Evolutionary conservation across 2,888 invertebrate species (phyloP), one percentile per base, ranked within the genome.

Genomic region (Eurytoma californica): DNA sequence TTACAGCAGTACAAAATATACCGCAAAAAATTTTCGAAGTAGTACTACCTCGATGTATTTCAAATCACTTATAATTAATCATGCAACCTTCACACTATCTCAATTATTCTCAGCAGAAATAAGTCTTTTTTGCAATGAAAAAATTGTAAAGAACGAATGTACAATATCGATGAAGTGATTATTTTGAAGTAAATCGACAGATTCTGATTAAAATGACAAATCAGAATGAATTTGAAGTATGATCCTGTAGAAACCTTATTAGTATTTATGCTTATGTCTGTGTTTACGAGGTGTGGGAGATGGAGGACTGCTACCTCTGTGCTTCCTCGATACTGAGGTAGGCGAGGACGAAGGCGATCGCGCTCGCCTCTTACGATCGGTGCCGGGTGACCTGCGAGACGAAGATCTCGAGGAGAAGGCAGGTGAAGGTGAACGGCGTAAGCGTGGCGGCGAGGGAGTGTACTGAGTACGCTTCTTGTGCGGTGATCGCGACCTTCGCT

Each of bases 261-360:
- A 92, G 84, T 92, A 92, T 87, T 92, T 92, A 86, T 92, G 92
- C 85, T 92, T 92, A 83, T 92, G 92, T 82, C 92, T 90, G 84
- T 92, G 92, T 86, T 92, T 92, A 75, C 91, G 90, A 39, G 92
- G 89, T 30, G 90, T 88, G 51, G 92, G 91, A 47, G 91, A 91
- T 3, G 91, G 90, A 47, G 89, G 90, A 83, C 87, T 88, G 77
- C 83, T 84, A 28, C 86, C 85, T 81, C 89, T 86, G 80, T 88
- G 89, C 65, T 90, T 90, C 72, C 87, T 84, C 4, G 88, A 86
- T 1, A 86, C 84, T 24, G 90, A 86, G 12, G 90, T 88, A 3
- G 90, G 90, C 13, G 90, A 88, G n/a, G 88, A 77, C 4, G 90
- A 88, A 0, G 90, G 89, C 18, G 90, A 89, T 28, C 89, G 85